Evolutionary conservation across 2,888 invertebrate species (phyloP).

Genomic region (Dynastes hyllus): DNA sequence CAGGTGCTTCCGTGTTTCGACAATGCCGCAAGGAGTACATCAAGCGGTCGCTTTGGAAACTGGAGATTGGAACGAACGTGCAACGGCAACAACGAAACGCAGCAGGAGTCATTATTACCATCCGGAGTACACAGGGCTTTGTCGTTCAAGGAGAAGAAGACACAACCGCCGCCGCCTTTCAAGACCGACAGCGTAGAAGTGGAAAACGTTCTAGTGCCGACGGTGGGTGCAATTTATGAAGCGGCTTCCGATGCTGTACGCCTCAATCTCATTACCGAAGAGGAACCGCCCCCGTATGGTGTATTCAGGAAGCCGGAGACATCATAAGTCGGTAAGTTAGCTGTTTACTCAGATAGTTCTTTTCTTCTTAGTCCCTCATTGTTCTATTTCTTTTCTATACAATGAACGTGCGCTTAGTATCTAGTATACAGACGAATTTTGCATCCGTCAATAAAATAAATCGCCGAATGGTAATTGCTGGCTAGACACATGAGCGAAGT

Average conservation of each 20-base stretch:
- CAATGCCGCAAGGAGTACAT: conserved; percentile 64
- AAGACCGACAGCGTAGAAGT: conserved; percentile 75
- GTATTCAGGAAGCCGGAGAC: conserved; percentile 49
- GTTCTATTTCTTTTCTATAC: not conserved
- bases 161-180: conserved; percentile 62
- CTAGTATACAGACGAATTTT: too few relatives aligned
- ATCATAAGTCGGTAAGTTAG: conserved; percentile 52
- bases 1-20: conserved; percentile 81
- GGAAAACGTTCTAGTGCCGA: conserved; percentile 74
- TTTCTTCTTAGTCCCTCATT: not conserved
- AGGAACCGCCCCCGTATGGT: conserved; percentile 67
- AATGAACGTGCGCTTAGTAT: too few relatives aligned
- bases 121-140: conserved; percentile 74
- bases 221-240: conserved; percentile 67
- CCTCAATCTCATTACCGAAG: conserved; percentile 70
- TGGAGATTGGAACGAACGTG: conserved; percentile 81
- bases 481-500: too few relatives aligned
- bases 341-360: conserved; percentile 12
- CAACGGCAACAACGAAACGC: conserved; percentile 84
- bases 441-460: too few relatives aligned
- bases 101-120: conserved; percentile 72
- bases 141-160: conserved; percentile 70
- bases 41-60: conserved; percentile 72
- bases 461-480: too few relatives aligned
- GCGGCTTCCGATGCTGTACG: conserved; percentile 69